Conservation (phyloP, 2,113 vertebrate genomes). For the Butastur rufipennis region DNA sequence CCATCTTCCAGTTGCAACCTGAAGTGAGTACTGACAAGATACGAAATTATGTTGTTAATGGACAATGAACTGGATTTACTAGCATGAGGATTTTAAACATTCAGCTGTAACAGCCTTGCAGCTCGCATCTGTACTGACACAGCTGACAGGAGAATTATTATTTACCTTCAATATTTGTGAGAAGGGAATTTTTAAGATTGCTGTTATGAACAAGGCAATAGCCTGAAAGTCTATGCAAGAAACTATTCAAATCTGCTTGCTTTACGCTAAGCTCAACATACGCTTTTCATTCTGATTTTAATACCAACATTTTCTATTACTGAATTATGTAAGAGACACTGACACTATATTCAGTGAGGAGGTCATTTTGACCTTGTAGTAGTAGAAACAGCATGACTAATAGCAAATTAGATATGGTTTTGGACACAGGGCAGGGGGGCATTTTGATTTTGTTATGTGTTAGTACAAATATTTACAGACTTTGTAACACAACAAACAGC, state of each 20-base stretch:
- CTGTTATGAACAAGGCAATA: background rate
- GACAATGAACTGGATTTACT: background rate
- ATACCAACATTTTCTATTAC: background rate
- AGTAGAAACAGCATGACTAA: background rate
- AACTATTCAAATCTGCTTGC: background rate
- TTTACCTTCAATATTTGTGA: background rate
- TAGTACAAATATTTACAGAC: background rate
- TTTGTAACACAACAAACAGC: background rate
- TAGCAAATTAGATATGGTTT: background rate
- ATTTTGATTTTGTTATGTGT: background rate
- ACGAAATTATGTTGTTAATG: fast-evolving
- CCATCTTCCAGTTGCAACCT: background rate
- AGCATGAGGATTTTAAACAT: background rate
- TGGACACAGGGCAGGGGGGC: background rate
- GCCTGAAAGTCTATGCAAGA: background rate
- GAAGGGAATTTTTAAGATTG: background rate
- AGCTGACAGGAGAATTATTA: background rate
- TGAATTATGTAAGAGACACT: background rate
- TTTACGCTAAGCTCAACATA: background rate
- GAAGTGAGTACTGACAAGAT: background rate
- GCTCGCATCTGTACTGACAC: background rate
- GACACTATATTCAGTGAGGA: background rate
- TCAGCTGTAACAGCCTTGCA: background rate
- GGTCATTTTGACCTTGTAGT: background rate
- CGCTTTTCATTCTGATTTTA: background rate